These are phyloP conservation scores for Macrotus californicus DNA, from an alignment of 2,113 vertebrate genomes.

Conservation along the genomic window DNA sequence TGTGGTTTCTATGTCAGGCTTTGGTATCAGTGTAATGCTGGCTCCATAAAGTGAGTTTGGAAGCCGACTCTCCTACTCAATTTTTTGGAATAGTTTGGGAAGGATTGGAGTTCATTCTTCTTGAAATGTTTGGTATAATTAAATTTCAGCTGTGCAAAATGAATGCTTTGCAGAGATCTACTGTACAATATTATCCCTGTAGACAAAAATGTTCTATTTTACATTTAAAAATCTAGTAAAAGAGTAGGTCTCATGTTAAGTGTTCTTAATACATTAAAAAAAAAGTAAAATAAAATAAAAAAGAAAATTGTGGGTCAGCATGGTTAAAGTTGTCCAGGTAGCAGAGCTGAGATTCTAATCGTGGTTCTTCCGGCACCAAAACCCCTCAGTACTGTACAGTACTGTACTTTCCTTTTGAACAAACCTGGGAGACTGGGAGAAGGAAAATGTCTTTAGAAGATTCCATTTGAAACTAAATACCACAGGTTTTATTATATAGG, in stretches of 20 bases:
- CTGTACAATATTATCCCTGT: background rate
- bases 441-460: background rate
- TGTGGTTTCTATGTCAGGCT: background rate
- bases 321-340: background rate
- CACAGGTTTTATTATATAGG: background rate
- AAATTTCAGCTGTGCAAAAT: background rate
- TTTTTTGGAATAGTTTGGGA: background rate
- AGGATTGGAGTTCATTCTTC: background rate
- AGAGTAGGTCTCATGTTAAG: background rate
- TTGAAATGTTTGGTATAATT: background rate
- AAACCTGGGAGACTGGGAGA: background rate
- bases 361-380: background rate
- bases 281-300: background rate
- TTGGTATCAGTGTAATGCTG: background rate
- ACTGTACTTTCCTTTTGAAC: background rate
- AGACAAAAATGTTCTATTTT: background rate
- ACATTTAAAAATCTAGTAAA: background rate
- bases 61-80: background rate
- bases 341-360: background rate
- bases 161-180: background rate
- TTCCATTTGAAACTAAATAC: background rate
- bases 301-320: background rate
- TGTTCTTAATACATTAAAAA: background rate
- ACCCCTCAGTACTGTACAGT: background rate
- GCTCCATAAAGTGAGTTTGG: background rate